These are phyloP conservation scores for Diachrysia chrysitis DNA, from an alignment of 2,888 invertebrate genomes.

Conservation along the genomic window DNA sequence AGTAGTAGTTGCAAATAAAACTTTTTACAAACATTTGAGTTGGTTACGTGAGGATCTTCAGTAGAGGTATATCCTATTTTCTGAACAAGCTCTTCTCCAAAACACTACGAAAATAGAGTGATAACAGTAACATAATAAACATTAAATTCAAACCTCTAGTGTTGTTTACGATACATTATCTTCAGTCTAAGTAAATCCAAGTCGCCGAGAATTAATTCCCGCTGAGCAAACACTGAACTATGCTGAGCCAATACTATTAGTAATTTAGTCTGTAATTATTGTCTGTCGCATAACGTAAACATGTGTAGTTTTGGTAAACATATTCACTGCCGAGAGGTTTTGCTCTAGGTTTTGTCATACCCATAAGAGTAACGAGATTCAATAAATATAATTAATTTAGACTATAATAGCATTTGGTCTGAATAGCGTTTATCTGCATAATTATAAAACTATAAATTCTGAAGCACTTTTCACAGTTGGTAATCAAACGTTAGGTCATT, in stretches of 20 bases:
- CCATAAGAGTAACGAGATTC: neutral
- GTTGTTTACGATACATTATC: conserved; percentile 29
- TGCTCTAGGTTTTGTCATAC: conserved; percentile 11
- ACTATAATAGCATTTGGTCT: too few relatives aligned
- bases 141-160: conserved; percentile 8
- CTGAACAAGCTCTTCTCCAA: neutral
- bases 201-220: conserved; percentile 46
- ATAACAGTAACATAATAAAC: conserved; percentile 4
- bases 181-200: conserved; percentile 39
- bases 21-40: too few relatives aligned
- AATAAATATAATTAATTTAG: neutral
- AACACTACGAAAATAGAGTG: neutral
- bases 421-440: too few relatives aligned
- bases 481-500: too few relatives aligned
- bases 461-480: too few relatives aligned
- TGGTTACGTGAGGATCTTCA: neutral
- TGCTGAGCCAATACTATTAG: conserved; percentile 50
- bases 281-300: conserved; percentile 43
- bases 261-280: conserved; percentile 55
- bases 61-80: neutral
- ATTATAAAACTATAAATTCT: too few relatives aligned
- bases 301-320: conserved; percentile 34
- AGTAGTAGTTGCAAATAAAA: too few relatives aligned
- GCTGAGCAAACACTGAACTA: conserved; percentile 43
- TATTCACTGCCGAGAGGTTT: conserved; percentile 10